phyloP scores from a whole-genome alignment of 2,888 invertebrate species.

The Dryobota labecula region DNA sequence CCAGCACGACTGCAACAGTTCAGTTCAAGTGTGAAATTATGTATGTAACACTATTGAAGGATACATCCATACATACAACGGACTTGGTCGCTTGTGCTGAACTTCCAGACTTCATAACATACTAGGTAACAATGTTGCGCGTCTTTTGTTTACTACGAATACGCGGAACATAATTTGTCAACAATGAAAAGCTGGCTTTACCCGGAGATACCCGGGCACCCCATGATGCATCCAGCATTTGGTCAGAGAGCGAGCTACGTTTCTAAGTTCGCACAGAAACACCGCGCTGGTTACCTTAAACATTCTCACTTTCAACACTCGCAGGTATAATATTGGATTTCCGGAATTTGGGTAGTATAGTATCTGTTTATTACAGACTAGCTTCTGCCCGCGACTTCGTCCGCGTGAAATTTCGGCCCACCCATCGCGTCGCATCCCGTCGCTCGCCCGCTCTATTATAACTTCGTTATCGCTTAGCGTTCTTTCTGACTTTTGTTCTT shows the following conservation, averaged over 20 bases:
- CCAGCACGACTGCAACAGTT: conserved; percentile 92
- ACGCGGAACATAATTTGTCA: too few relatives aligned
- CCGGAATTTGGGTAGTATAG: not conserved
- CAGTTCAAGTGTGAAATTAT: not conserved
- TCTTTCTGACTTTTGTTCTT: too few relatives aligned
- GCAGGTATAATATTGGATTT: not conserved
- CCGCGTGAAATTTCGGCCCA: too few relatives aligned
- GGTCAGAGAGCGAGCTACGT: too few relatives aligned
- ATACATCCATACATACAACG: not conserved
- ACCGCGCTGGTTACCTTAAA: too few relatives aligned
- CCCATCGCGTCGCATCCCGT: too few relatives aligned
- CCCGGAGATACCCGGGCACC: not conserved
- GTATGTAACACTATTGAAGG: not conserved
- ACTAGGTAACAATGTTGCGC: too few relatives aligned
- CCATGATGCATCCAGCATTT: not conserved
- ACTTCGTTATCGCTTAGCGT: too few relatives aligned
- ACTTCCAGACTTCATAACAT: not conserved
- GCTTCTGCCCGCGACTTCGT: too few relatives aligned
- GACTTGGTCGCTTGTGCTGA: not conserved
- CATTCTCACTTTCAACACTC: too few relatives aligned
- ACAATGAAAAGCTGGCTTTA: not conserved
- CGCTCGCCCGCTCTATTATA: too few relatives aligned
- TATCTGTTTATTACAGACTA: too few relatives aligned
- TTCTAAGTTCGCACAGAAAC: not conserved
- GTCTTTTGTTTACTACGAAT: not conserved